These are phyloP conservation scores for Penaeus japonicus DNA, from an alignment of 1,140 invertebrate species.

Conservation along the genomic window DNA sequence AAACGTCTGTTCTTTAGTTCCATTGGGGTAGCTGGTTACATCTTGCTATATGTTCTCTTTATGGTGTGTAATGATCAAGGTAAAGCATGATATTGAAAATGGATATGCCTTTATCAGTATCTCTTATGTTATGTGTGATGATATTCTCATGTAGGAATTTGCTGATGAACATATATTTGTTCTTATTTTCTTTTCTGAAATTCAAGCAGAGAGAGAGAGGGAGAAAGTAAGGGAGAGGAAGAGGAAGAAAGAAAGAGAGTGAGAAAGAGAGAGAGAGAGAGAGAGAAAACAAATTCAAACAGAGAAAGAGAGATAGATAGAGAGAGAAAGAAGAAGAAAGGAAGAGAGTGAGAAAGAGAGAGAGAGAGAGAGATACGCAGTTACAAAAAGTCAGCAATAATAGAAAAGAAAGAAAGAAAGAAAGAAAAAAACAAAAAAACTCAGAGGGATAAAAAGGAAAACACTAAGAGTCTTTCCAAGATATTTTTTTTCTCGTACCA, in stretches of 20 bases:
- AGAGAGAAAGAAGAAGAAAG: not conserved
- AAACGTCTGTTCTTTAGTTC: too few species aligned
- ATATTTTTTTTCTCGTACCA: too few species aligned
- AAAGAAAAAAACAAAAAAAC: not conserved
- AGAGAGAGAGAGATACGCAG: not conserved
- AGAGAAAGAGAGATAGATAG: not conserved
- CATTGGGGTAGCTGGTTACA: too few species aligned
- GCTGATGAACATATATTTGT: too few species aligned
- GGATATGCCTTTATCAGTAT: too few species aligned
- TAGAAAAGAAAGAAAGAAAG: not conserved
- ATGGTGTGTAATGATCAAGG: too few species aligned
- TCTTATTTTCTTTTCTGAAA: too few species aligned
- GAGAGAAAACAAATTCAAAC: not conserved
- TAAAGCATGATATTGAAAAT: too few species aligned
- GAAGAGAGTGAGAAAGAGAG: not conserved
- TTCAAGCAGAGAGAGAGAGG: not conserved
- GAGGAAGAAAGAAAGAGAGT: constrained; percentile 22
- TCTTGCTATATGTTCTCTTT: too few species aligned
- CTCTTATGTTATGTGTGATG: too few species aligned
- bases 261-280: constrained; percentile 25
- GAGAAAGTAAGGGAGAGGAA: not conserved
- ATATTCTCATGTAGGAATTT: too few species aligned
- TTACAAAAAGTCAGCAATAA: not conserved
- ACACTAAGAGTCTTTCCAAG: too few species aligned
- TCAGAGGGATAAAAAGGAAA: not conserved